These are phyloP conservation scores for Sialis fuliginosa DNA, from an alignment of 2,888 invertebrate species.

Conservation along the genomic window DNA sequence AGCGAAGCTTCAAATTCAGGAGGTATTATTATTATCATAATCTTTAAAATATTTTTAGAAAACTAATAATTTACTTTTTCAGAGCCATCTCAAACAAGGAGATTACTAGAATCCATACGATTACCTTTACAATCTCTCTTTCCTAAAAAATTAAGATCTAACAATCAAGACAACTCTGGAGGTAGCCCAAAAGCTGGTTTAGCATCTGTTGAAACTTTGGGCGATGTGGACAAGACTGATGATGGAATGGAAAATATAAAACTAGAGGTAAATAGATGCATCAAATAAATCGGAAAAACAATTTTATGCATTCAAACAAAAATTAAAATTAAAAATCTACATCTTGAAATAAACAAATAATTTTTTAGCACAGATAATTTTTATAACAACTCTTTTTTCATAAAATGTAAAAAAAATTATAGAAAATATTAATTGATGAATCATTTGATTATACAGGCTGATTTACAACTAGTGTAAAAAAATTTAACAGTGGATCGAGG, in stretches of 20 bases:
- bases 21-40: constrained; percentile 9
- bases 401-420: too few relatives aligned
- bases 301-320: too few relatives aligned
- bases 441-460: too few relatives aligned
- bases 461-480: too few relatives aligned
- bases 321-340: too few relatives aligned
- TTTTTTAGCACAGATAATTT: too few relatives aligned
- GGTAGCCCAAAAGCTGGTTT: constrained; percentile 43
- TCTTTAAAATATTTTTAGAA: constrained; percentile 23
- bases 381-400: too few relatives aligned
- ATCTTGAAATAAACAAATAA: too few relatives aligned
- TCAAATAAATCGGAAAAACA: too few relatives aligned
- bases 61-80: constrained; percentile 11
- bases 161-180: constrained; percentile 21
- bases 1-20: not conserved
- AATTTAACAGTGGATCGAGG: too few relatives aligned
- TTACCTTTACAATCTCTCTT: constrained; percentile 39
- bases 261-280: constrained; percentile 35
- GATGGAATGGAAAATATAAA: constrained; percentile 61
- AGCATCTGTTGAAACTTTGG: constrained; percentile 68
- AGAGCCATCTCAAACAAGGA: not conserved
- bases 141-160: constrained; percentile 23
- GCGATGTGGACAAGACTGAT: constrained; percentile 47
- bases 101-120: constrained; percentile 39
- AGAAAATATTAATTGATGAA: too few relatives aligned